These are phyloP conservation scores for Heteractis magnifica DNA, from an alignment of 92 coral and sea anemone species.

Conservation along the genomic window DNA sequence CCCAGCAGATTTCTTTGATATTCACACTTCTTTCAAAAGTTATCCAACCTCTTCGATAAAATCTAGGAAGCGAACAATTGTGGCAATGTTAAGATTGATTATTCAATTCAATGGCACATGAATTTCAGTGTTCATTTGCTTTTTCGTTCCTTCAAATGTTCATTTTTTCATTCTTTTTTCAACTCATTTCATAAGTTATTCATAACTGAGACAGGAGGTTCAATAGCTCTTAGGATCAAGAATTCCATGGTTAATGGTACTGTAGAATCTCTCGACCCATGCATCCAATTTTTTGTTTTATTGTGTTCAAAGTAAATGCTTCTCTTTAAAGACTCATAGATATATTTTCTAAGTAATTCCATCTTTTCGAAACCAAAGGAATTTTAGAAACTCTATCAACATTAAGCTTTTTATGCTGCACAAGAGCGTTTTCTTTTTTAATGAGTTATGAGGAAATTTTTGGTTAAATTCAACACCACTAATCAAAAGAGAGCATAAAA, in stretches of 20 bases:
- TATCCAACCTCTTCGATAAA: conserved; percentile 96
- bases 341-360: too few relatives aligned
- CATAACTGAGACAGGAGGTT: not conserved
- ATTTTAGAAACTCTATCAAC: not conserved
- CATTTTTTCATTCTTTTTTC: too few relatives aligned
- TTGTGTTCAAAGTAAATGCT: too few relatives aligned
- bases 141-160: too few relatives aligned
- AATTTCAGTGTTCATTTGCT: too few relatives aligned
- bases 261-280: too few relatives aligned
- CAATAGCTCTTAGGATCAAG: not conserved
- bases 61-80: conserved; percentile 37
- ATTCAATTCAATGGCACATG: not conserved
- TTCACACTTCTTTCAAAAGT: conserved; percentile 94
- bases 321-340: too few relatives aligned
- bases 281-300: too few relatives aligned
- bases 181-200: not conserved
- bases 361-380: too few relatives aligned
- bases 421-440: not conserved
- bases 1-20: conserved; percentile 97
- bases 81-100: not conserved
- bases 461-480: too few relatives aligned
- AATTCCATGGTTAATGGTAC: not conserved
- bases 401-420: not conserved
- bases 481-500: too few relatives aligned
- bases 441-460: not conserved